A percentile compares a stretch with the other conserved stretches of the same genome.
Conservation (phyloP, 1,140 invertebrate species). For the Colletes latitarsis region DNA sequence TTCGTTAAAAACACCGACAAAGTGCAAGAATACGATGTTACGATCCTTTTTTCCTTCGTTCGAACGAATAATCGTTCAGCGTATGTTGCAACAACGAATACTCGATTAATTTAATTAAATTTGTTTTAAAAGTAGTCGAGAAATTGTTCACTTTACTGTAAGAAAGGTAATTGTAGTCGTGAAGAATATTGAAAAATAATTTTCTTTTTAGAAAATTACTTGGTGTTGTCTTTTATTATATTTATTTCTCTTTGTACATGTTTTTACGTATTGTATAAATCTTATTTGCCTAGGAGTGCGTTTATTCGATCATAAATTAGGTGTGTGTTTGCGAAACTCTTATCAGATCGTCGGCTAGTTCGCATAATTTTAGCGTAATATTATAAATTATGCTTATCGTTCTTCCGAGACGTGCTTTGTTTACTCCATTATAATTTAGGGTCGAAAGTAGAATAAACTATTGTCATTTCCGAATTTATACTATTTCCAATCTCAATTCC, state of each 20-base stretch:
- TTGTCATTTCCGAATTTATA: background rate
- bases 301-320: slow-evolving; percentile 2
- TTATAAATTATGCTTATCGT: slow-evolving; percentile 23
- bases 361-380: slow-evolving; percentile 3
- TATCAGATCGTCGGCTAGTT: slow-evolving; percentile 10
- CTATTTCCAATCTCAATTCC: too few relatives aligned
- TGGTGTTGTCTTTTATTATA: background rate
- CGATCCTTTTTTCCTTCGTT: background rate
- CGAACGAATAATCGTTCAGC: background rate
- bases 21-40: background rate
- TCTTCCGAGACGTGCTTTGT: background rate
- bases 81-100: background rate
- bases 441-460: background rate
- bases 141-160: background rate
- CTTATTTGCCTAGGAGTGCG: background rate
- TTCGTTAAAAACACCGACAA: background rate
- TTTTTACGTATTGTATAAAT: background rate
- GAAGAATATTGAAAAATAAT: too few relatives aligned
- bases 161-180: too few relatives aligned
- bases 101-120: too few relatives aligned
- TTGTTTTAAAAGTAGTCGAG: too few relatives aligned
- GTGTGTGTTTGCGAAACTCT: background rate
- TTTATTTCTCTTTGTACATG: background rate
- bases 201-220: too few relatives aligned
- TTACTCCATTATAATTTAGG: background rate